Percentiles rank a stretch among this genome's conserved stretches.
Conservation (phyloP, 1,140 invertebrate genomes). For the Anastrepha ludens region DNA sequence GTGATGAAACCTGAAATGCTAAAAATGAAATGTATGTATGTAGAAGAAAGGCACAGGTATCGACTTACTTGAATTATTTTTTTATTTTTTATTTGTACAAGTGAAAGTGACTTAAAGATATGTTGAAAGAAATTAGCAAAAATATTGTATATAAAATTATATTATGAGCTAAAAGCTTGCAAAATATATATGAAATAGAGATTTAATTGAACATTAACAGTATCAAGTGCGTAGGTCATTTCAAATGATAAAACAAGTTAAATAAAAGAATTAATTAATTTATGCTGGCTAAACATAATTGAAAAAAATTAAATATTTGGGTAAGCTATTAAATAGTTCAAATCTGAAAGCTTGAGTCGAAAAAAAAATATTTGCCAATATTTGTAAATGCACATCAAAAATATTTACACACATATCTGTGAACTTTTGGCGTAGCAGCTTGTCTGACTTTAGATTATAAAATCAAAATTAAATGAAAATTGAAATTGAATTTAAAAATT, state of each 20-base stretch:
- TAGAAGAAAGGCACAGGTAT: background rate
- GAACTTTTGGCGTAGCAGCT: too few species aligned
- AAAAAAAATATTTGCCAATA: background rate
- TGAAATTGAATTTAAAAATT: too few species aligned
- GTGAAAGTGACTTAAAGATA: constrained; percentile 37
- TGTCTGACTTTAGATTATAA: too few species aligned
- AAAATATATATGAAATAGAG: background rate
- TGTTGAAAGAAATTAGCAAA: background rate
- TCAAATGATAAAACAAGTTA: background rate
- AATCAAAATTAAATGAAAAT: too few species aligned
- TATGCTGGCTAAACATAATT: background rate
- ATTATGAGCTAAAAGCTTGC: background rate
- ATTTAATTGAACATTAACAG: background rate
- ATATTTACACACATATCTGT: too few species aligned
- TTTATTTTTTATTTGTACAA: constrained; percentile 14
- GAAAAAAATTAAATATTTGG: background rate
- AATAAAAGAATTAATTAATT: too few species aligned
- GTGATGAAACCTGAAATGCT: background rate
- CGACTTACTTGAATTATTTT: background rate
- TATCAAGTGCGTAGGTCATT: background rate
- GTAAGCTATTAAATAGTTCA: background rate
- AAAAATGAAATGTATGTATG: background rate
- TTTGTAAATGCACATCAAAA: too few species aligned
- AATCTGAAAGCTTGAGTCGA: background rate
- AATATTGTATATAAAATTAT: background rate